These are phyloP conservation scores for Diplogasteroides magnus DNA, from an alignment of 1,140 invertebrate genomes.

Conservation along the genomic window DNA sequence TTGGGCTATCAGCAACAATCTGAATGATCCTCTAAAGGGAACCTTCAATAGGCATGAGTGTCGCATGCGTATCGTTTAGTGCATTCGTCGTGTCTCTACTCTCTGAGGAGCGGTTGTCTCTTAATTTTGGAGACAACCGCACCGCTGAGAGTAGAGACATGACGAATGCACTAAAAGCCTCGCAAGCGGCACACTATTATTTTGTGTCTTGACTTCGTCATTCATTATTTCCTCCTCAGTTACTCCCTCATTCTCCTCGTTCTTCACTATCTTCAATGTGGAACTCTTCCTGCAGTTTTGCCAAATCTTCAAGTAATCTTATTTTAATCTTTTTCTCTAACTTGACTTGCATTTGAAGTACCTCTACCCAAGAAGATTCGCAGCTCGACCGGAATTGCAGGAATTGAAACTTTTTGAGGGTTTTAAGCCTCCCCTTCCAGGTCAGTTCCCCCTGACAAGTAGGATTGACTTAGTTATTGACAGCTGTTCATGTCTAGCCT, in stretches of 20 bases:
- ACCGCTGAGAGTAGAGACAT: too few species aligned
- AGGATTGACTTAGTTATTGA: too few species aligned
- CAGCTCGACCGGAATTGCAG: constrained; percentile 13
- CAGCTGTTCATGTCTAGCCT: too few species aligned
- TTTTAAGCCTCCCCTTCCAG: constrained; percentile 20
- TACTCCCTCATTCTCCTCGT: constrained; percentile 92
- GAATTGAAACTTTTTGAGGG: constrained; percentile 26
- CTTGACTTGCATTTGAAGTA: constrained; percentile 34
- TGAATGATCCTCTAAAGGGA: constrained; percentile 87
- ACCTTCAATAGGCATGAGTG: constrained; percentile 70
- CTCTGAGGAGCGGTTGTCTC: too few species aligned
- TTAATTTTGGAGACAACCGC: too few species aligned
- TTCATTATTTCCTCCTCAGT: too few species aligned
- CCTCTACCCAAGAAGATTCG: constrained; percentile 33
- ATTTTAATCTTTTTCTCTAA: too few species aligned
- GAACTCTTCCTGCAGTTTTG: constrained; percentile 57
- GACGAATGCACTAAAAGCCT: too few species aligned
- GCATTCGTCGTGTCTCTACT: constrained; percentile 9
- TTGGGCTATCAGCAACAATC: constrained; percentile 84
- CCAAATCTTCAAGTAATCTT: constrained; percentile 50
- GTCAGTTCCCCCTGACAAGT: too few species aligned
- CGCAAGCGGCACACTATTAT: too few species aligned
- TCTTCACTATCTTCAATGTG: constrained; percentile 87
- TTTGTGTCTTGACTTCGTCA: too few species aligned
- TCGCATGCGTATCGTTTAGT: too few species aligned